Evolutionary conservation across 2,797 vertebrate species (phyloP).

Genomic region (Cyprinodon diabolis): DNA sequence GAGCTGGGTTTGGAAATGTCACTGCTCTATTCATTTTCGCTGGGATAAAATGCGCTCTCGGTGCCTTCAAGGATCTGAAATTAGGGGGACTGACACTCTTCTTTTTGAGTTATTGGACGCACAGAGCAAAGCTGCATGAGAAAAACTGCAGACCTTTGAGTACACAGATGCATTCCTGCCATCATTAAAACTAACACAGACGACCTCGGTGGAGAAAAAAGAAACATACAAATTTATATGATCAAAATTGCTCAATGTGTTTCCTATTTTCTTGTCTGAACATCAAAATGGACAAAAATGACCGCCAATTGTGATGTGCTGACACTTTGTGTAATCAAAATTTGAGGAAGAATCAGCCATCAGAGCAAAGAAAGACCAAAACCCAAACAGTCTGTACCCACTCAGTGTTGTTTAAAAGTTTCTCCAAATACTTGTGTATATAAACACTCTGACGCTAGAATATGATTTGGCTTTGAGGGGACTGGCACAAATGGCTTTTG

Average conservation of each 20-base stretch:
- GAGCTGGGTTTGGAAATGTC: slow-evolving; percentile 64
- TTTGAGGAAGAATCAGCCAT: slow-evolving; percentile 75
- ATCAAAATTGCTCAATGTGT: slow-evolving; percentile 74
- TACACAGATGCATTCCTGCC: slow-evolving; percentile 43
- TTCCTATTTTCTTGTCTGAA: slow-evolving; percentile 77
- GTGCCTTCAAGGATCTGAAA: slow-evolving; percentile 57
- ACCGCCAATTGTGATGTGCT: slow-evolving; percentile 77
- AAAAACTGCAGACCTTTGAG: slow-evolving; percentile 31
- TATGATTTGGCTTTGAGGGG: slow-evolving; percentile 77
- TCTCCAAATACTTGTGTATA: slow-evolving; percentile 77
- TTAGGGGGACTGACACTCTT: slow-evolving; percentile 28
- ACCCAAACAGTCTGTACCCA: slow-evolving; percentile 78
- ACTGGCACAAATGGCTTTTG: slow-evolving; percentile 73
- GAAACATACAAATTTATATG: slow-evolving; percentile 63
- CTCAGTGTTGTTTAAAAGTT: slow-evolving; percentile 78
- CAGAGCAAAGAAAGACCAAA: slow-evolving; percentile 68
- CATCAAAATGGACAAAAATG: slow-evolving; percentile 79
- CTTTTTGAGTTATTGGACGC: slow-evolving; percentile 40
- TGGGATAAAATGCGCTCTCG: slow-evolving; percentile 49
- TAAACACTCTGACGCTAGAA: slow-evolving; percentile 78
- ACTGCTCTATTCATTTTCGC: slow-evolving; percentile 59
- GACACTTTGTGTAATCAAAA: slow-evolving; percentile 78
- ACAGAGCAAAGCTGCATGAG: slow-evolving; percentile 11
- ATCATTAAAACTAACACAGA: slow-evolving; percentile 70
- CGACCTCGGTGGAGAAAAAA: slow-evolving; percentile 51